Evolutionary conservation across 2,113 vertebrate genomes (phyloP), one percentile per base, ranked within the genome.

Genomic region (Myiozetetes cayanensis): DNA sequence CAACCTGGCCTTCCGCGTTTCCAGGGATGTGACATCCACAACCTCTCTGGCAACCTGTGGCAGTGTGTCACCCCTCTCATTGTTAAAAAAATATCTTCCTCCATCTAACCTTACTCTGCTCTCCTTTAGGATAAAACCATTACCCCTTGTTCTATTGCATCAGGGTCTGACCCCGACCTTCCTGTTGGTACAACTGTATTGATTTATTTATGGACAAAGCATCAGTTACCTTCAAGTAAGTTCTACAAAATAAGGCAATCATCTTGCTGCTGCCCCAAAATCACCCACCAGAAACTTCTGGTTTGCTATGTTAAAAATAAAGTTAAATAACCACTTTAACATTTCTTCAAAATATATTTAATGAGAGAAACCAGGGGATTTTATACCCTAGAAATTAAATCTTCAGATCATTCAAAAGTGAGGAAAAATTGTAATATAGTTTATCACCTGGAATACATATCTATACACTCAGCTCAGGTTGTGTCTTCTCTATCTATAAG

Each of bases 21-120:
- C 10, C 14, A 16, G 28, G 20, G 10, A 9, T 39, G 28, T 8
- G 9, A 47, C 9, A 35, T 19, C n/a, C 47, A 30, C 46, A 39
- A 10, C 7, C 2, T 53, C 20, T 76, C 41, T 35, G 17, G 2
- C 2, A 68, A 46, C 5, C 2, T 55, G 53, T 41, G 14, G 24
- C 21, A 62, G 3, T 0, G 0, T 47, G 61, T 43, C 11, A 68
- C n/a, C 14, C 22, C n/a, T 20, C 20, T 35, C 24, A 22, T 1
- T 19, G 30, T 31, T 55, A 35, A 76, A 88, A 37, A 63, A 41
- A 20, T 62, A 21, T 63, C 18, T 41, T 41, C 37, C 41, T 58
- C 20, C 21, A 31, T 47, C 17, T 41, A 14, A 37, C 28, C 13
- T 53, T 27, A 9, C 5, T 39, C 33, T 47, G 22, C 9, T 23